A percentile compares a stretch with the other conserved stretches of the same genome.
Conservation (phyloP, 2,113 vertebrate genomes). For the Seriola aureovittata region DNA sequence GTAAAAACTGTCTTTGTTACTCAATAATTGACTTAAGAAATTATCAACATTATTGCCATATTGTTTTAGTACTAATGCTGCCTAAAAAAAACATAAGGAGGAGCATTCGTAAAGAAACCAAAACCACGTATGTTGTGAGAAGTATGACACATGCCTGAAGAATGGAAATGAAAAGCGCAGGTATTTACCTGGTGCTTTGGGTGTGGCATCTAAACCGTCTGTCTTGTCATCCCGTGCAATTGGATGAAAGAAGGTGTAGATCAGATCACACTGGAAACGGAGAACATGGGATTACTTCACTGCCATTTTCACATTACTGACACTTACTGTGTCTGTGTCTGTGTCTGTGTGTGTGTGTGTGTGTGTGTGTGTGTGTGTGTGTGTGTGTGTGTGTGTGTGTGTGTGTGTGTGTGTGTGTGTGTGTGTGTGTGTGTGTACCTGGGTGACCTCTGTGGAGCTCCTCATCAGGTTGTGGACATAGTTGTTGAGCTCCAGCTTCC, state of each 20-base stretch:
- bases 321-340: background rate
- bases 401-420: background rate
- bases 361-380: background rate
- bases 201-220: slow-evolving; percentile 89
- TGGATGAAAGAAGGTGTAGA: slow-evolving; percentile 99
- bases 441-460: slow-evolving; percentile 92
- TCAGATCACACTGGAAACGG: slow-evolving; percentile 91
- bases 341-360: background rate
- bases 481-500: slow-evolving; percentile 96
- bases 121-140: too few relatives aligned
- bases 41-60: too few relatives aligned
- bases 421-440: slow-evolving; percentile 83
- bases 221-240: slow-evolving; percentile 95
- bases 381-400: background rate
- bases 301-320: background rate
- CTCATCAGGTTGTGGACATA: slow-evolving; percentile 96
- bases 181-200: slow-evolving; percentile 86
- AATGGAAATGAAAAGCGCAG: background rate
- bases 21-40: too few relatives aligned
- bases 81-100: too few relatives aligned
- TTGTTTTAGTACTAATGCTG: too few relatives aligned
- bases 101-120: too few relatives aligned
- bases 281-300: background rate
- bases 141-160: background rate
- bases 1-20: too few relatives aligned